These are phyloP conservation scores for Folsomia manolachei DNA, from an alignment of 2,888 invertebrate genomes.

Conservation along the genomic window DNA sequence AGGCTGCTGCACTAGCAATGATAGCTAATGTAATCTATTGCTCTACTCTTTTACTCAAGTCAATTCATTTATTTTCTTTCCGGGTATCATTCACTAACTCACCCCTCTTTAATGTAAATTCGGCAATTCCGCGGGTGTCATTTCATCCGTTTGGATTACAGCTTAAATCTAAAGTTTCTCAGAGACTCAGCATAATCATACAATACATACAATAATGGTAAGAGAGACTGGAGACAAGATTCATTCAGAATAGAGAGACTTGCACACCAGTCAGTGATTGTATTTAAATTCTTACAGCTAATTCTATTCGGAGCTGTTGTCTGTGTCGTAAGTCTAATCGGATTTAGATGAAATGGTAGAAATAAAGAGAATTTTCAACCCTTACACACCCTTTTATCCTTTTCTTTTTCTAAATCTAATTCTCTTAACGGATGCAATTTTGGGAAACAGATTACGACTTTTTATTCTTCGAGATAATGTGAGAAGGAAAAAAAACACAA, in stretches of 20 bases:
- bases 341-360: not conserved
- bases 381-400: constrained; percentile 1
- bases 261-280: not conserved
- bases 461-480: not conserved
- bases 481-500: not conserved
- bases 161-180: no score
- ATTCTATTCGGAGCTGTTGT: not conserved
- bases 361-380: not conserved
- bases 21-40: not conserved
- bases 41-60: not conserved
- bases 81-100: not conserved
- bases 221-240: not conserved
- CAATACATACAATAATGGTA: no score
- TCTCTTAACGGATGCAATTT: constrained; percentile 1
- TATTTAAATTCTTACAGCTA: constrained; percentile 5
- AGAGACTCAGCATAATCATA: no score
- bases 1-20: not conserved
- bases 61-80: constrained; percentile 13
- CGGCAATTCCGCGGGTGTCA: not conserved
- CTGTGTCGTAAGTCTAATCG: not conserved
- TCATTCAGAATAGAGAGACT: no score
- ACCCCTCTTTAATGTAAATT: constrained; percentile 7
- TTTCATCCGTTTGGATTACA: no score
- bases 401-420: constrained; percentile 19
- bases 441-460: not conserved